Evolutionary conservation across 2,797 vertebrate genomes (phyloP).

Genomic region (Huso huso): DNA sequence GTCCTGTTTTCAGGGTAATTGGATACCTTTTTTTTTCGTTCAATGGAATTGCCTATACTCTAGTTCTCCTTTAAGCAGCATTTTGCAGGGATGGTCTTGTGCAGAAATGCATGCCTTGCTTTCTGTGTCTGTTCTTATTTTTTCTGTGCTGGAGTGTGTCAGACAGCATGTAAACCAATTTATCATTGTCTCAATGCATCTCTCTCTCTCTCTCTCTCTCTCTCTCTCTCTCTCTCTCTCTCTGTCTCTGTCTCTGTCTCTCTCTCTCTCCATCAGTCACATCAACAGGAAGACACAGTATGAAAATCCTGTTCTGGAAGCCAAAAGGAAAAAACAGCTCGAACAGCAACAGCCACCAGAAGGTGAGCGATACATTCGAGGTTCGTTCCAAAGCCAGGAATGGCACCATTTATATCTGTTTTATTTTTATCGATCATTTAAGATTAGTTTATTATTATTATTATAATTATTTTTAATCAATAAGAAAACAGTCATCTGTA

Average conservation of each 20-base stretch:
- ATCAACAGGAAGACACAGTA: conserved; percentile 99
- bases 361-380: conserved; percentile 64
- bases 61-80: conserved; percentile 12
- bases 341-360: conserved; percentile 77
- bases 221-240: conserved; percentile 8
- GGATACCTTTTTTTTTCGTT: no score
- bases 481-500: no score
- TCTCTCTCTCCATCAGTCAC: conserved; percentile 64
- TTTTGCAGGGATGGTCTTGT: conserved; percentile 23
- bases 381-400: conserved; percentile 52
- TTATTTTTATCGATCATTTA: conserved; percentile 21
- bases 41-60: neutral
- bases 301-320: conserved; percentile 93
- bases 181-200: conserved; percentile 20
- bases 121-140: conserved; percentile 11
- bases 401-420: conserved; percentile 52
- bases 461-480: no score
- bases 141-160: neutral
- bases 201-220: conserved; percentile 4
- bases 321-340: conserved; percentile 91
- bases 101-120: conserved; percentile 7
- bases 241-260: conserved; percentile 10
- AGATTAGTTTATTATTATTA: no score
- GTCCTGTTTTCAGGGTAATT: no score
- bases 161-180: conserved; percentile 21